A percentile compares a stretch with the other conserved stretches of the same genome.
Conservation (phyloP, 2,797 vertebrate genomes). For the Manis pentadactyla region DNA sequence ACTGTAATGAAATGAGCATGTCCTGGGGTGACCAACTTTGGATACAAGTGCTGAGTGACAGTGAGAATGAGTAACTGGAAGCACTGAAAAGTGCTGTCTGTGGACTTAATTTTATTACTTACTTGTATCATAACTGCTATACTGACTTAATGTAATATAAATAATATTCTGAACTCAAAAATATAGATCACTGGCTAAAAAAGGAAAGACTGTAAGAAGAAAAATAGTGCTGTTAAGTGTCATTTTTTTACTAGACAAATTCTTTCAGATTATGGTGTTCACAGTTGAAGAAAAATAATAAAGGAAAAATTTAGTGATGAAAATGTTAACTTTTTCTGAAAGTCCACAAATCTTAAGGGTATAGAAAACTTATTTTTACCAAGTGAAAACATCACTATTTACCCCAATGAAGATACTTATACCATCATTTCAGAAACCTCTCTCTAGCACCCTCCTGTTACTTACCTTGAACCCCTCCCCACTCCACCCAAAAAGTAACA, state of each 20-base stretch:
- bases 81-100: neutral
- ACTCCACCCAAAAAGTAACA: neutral
- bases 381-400: neutral
- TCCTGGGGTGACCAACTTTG: neutral
- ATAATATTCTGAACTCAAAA: neutral
- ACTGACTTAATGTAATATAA: neutral
- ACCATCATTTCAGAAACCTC: neutral
- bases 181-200: neutral
- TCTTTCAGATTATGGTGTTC: neutral
- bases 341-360: neutral
- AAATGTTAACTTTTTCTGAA: neutral
- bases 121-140: neutral
- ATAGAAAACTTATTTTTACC: neutral
- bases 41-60: neutral
- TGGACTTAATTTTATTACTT: neutral
- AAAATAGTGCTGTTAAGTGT: neutral
- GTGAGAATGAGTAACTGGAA: neutral
- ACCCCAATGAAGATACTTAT: neutral
- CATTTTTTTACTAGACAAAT: neutral
- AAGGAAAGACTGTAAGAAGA: neutral
- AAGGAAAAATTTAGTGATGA: neutral
- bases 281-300: neutral
- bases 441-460: neutral
- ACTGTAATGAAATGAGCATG: neutral
- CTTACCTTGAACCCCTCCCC: rapidly evolving